Base-by-base conservation (phyloP, 2,888 invertebrate genomes). In the Pammene aurita region DNA sequence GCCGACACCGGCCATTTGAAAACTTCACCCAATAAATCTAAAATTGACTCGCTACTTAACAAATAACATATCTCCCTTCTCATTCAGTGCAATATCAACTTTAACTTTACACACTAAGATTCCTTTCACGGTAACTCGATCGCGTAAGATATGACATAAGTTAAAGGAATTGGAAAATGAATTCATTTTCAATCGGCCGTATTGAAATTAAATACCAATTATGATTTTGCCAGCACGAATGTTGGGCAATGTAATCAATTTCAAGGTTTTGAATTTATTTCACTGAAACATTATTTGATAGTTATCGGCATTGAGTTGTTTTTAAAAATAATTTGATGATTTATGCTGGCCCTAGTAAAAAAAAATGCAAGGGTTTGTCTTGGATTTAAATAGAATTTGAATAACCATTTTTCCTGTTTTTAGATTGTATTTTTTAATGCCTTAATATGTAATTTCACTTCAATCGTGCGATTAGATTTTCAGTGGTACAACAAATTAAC, bases 11-110 rank as follows among this genome's bases (percentile, higher is more conserved):
- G n/a, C 60, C 66, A 67, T 60, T 50, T 61, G 66, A 54, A 60
- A 67, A 67, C 60, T 66, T 67, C 60, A 38, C 54, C 66, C 66
- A 67, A 67, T 67, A 67, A 67, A 67, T 67, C 54, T 67, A 62
- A 50, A 62, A 62, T 52, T n/a, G 38, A 26, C 14, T 38, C 10
- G 38, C n/a, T 52, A 41, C 38, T 41, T 62, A 6, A 50, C 5
- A 41, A 62, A 62, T 11, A 7, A 9, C 38, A 50, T n/a, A 62
- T 26, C 16, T 38, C 26, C 18, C 18, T 2, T 41, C 38, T 52
- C 2, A 41, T 50, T 11, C 2, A 42, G 5, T 41, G 16, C 4
- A 61, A 38, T 26, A n/a, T 26, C n/a, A 52, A 52, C 62, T 41
- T 41, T 38, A 62, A 18, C 0, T 26, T 16, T 4, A 38, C 38